A percentile compares a stretch with the other conserved stretches of the same genome.
Evolutionary conservation across 1,140 invertebrate genomes (phyloP).

Genomic region (Octopus sinensis): DNA sequence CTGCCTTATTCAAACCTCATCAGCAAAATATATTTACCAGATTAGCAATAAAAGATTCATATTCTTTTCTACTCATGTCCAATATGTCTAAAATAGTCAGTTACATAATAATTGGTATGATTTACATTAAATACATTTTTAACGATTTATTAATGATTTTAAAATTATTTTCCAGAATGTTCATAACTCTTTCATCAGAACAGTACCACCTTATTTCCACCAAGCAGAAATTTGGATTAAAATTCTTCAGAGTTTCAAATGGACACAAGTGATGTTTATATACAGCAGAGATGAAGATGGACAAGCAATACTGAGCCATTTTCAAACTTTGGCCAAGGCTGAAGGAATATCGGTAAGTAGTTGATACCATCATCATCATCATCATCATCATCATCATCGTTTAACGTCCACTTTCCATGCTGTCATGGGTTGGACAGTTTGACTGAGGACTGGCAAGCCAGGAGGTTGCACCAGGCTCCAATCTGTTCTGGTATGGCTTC

Average conservation of each 20-base stretch:
- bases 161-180: constrained; percentile 74
- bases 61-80: no score
- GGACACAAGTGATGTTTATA: constrained; percentile 93
- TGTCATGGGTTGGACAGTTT: no score
- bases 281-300: constrained; percentile 95
- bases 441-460: no score
- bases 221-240: constrained; percentile 97
- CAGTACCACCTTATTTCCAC: constrained; percentile 94
- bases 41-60: no score
- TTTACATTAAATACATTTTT: not conserved
- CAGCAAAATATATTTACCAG: no score
- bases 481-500: no score
- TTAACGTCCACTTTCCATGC: no score
- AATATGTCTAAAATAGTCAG: no score
- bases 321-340: constrained; percentile 64
- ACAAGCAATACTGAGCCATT: constrained; percentile 82
- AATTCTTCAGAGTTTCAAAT: constrained; percentile 86
- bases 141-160: constrained; percentile 18
- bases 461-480: no score
- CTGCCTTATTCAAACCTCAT: no score
- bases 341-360: constrained; percentile 38
- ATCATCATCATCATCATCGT: no score
- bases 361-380: not conserved
- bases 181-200: constrained; percentile 93
- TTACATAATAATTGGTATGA: no score